Evolutionary conservation across 2,888 invertebrate genomes (phyloP).

Genomic region (Phyto melanocephala): DNA sequence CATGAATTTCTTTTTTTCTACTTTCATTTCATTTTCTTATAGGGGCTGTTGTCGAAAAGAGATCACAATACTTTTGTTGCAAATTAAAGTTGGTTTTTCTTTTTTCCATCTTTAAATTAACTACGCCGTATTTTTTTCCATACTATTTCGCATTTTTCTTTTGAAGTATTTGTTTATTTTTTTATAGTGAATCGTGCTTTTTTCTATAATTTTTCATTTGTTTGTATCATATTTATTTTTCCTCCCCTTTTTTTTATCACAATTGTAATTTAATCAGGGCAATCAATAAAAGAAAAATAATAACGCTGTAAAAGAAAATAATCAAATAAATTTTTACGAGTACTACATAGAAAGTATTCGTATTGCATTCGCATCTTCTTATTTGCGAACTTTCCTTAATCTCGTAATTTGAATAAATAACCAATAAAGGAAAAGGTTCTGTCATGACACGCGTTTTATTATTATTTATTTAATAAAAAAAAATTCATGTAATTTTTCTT

Average conservation of each 20-base stretch:
- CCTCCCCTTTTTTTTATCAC: constrained; percentile 23
- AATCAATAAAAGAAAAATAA: constrained; percentile 58
- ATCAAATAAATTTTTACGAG: constrained; percentile 6
- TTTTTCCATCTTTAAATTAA: constrained; percentile 38
- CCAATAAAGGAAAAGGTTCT: constrained; percentile 7
- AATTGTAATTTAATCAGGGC: constrained; percentile 61
- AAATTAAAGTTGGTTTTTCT: constrained; percentile 39
- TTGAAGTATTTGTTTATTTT: constrained; percentile 57
- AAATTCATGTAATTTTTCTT: not conserved
- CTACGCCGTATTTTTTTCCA: not conserved
- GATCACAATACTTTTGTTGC: not conserved
- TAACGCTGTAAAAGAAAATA: not conserved
- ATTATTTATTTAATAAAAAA: constrained; percentile 5
- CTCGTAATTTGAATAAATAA: constrained; percentile 58
- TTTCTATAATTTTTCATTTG: constrained; percentile 44
- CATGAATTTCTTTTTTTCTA: constrained; percentile 54
- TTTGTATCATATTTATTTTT: constrained; percentile 35
- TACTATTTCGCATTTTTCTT: not conserved
- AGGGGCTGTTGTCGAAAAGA: not conserved
- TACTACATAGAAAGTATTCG: not conserved
- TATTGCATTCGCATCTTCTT: constrained; percentile 2
- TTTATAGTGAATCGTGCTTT: constrained; percentile 32
- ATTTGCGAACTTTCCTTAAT: constrained; percentile 33
- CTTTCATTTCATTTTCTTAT: not conserved
- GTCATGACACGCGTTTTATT: constrained; percentile 36